Evolutionary conservation across 2,888 invertebrate genomes (phyloP), one percentile per base, ranked within the genome.

Genomic region (Ecdyonurus torrentis): DNA sequence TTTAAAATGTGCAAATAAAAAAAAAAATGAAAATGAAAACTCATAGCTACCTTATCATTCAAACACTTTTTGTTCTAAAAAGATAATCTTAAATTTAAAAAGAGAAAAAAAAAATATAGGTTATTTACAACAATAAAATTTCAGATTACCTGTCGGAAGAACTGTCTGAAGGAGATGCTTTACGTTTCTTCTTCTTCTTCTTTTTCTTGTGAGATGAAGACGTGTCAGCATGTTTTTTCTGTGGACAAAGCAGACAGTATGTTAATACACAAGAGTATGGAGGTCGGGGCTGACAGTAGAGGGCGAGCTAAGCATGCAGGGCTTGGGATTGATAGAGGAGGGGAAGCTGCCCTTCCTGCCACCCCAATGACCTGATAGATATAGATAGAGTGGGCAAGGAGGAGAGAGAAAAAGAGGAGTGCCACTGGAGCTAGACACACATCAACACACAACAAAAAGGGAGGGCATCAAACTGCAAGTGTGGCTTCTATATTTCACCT

Each of bases 71-170:
- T n/a, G n/a, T n/a, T n/a, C n/a, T n/a, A n/a, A n/a, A n/a, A n/a
- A n/a, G n/a, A n/a, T n/a, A n/a, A n/a, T n/a, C n/a, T n/a, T n/a
- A n/a, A n/a, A n/a, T n/a, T n/a, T 1, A 24, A 18, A 2, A 2
- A 59, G 23, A 23, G 15, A 15, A 10, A 58, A 3, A 20, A 7
- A 19, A 7, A 19, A 18, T 53, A 61, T n/a, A n/a, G n/a, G n/a
- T n/a, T n/a, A n/a, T n/a, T n/a, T n/a, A n/a, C n/a, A n/a, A 25
- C 19, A 63, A 20, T 23, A 10, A 10, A 23, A 52, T 23, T 20
- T 66, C 25, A 63, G 68, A 70, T 71, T 71, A 83, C 83, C 79
- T 81, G 66, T 80, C 79, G 68, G 78, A 75, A 23, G 81, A 79
- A 70, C 79, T 79, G 63, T 79, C 80, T 60, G 79, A 77, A 55